Conservation (phyloP, 2,797 vertebrate genomes). For the Coregonus suidteri region DNA sequence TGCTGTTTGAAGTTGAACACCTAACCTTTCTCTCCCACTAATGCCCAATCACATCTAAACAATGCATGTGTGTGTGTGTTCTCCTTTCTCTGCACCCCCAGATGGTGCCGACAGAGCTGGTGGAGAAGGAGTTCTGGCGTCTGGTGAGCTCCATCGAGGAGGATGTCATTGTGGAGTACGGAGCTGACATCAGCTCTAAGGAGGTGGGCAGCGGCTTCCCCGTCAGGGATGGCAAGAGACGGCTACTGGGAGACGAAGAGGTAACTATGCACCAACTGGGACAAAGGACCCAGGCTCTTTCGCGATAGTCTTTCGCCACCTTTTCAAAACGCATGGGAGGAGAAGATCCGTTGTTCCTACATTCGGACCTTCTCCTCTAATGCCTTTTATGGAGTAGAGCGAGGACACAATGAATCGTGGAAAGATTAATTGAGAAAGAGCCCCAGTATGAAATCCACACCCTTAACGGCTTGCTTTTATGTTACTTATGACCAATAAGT, state of each 20-base stretch:
- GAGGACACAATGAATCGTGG: not conserved
- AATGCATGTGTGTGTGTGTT: not conserved
- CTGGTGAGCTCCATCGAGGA: constrained; percentile 98
- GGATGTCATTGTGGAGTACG: constrained; percentile 97
- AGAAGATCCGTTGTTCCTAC: not conserved
- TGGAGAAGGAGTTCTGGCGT: constrained; percentile 99
- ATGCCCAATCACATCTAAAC: not conserved
- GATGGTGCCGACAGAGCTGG: constrained; percentile 98
- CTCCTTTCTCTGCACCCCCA: constrained; percentile 52
- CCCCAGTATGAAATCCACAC: not conserved
- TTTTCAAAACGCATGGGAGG: not conserved
- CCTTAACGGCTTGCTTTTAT: not conserved
- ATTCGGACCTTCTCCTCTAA: not conserved
- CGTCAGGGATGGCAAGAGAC: constrained; percentile 86
- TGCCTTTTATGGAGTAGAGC: not conserved
- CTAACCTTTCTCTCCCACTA: not conserved
- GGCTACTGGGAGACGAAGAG: constrained; percentile 93
- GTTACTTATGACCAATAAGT: not conserved
- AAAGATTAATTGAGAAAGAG: too few relatives aligned
- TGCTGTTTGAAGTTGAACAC: not conserved
- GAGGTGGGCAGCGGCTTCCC: constrained; percentile 98
- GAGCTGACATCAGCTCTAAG: constrained; percentile 97
- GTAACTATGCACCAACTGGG: constrained; percentile 58
- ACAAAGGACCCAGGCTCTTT: not conserved
- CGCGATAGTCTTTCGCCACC: not conserved